Conservation (phyloP, 2,888 invertebrate species). For the Synanthedon formicaeformis region DNA sequence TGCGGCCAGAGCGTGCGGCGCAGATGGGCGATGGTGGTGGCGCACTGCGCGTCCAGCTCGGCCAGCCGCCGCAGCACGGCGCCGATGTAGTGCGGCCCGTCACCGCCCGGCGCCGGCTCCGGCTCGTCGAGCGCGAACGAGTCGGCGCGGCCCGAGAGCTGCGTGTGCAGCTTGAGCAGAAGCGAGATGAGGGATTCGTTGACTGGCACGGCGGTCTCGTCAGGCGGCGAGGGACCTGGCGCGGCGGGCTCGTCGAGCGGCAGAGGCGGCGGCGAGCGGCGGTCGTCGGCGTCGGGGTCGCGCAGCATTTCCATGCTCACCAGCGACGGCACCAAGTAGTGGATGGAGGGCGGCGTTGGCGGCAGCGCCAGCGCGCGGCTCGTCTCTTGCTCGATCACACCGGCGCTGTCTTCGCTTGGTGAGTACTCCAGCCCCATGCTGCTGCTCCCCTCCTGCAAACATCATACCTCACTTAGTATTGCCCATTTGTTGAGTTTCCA, state of each 20-base stretch:
- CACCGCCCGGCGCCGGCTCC: conserved; percentile 69
- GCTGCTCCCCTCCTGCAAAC: too few species aligned
- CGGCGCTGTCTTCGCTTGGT: too few species aligned
- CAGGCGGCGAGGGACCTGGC: conserved; percentile 18
- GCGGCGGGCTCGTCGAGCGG: conserved; percentile 12
- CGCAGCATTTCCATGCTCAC: conserved; percentile 4
- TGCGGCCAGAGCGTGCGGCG: conserved; percentile 84
- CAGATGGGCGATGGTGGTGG: conserved; percentile 77
- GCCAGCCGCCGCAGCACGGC: conserved; percentile 82
- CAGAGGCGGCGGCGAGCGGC: conserved; percentile 20
- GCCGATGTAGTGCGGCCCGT: conserved; percentile 89
- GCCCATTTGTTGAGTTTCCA: too few species aligned
- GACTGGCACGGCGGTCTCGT: conserved; percentile 71
- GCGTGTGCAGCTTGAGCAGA: conserved; percentile 89
- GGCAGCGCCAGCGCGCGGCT: conserved; percentile 38
- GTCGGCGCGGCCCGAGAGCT: conserved; percentile 85
- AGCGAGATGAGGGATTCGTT: conserved; percentile 92
- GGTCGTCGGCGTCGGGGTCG: conserved; percentile 8
- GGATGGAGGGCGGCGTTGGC: conserved; percentile 8
- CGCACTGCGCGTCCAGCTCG: conserved; percentile 77
- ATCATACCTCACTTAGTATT: too few species aligned
- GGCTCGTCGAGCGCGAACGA: conserved; percentile 78
- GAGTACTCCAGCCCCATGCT: too few species aligned
- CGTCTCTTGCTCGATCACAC: conserved; percentile 18
- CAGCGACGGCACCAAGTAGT: conserved; percentile 7